Base-by-base conservation (phyloP, 2,113 vertebrate species). In the Hippoglossus stenolepis region DNA sequence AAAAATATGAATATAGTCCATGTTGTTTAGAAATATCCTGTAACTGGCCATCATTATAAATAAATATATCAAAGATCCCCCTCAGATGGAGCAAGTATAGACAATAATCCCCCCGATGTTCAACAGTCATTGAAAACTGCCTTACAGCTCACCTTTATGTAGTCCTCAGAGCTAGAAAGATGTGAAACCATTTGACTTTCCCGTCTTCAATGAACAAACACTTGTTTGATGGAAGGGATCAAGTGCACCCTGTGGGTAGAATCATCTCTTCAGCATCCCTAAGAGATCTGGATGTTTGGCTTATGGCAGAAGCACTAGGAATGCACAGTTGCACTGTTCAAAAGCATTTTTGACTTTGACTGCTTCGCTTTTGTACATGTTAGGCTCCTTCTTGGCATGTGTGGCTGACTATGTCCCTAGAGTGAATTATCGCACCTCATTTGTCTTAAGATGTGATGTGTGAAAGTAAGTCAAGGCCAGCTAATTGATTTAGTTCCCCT, bases 231-330 rank as follows among this genome's bases (percentile, higher is more conserved):
- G 82, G 87, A 24, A 69, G 65, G 84, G 80, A 86, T 92, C 77
- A 90, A 89, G 81, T 77, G 75, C 64, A 60, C 78, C 88, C 87
- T 89, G 86, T 92, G 87, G 87, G 86, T 77, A 91, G 85, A 89
- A 75, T 75, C 73, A 73, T 77, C 70, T 78, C 77, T 56, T 79
- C 79, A 26, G 69, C 65, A 61, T 83, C 86, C 82, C 87, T 74
- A 64, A 23, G 85, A 91, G 87, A 92, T 80, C 54, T 83, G 49
- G 82, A 79, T 85, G 73, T 85, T 88, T 85, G 85, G 72, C 75
- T 89, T 56, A 31, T 86, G 83, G 76, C 71, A 77, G 75, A 65
- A 59, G 61, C 76, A 82, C 66, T 68, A 72, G 78, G 82, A 87
- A 85, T 84, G 62, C 77, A 89, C 80, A 73, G 75, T 69, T 76